Evolutionary conservation across 2,797 vertebrate genomes (phyloP).

Genomic region (Darevskia nairensis): DNA sequence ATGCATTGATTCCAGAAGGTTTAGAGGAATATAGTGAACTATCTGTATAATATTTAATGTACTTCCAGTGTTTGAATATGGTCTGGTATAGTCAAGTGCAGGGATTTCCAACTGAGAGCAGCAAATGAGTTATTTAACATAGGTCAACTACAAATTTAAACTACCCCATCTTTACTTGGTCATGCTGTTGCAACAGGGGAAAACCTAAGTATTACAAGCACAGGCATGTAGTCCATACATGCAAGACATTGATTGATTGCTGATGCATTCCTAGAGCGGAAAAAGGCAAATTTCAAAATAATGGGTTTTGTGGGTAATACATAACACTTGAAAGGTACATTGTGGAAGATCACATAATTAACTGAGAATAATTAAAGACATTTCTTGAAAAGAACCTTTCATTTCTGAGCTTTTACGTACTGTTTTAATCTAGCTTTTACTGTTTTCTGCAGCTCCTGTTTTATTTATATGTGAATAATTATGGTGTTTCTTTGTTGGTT

Average conservation of each 20-base stretch:
- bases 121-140: neutral
- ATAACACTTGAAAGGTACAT: neutral
- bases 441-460: neutral
- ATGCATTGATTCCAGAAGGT: neutral
- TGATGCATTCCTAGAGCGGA: neutral
- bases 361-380: neutral
- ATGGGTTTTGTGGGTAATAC: neutral
- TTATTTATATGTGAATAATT: neutral
- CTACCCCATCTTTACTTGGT: neutral
- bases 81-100: slow-evolving; percentile 16
- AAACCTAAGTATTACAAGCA: neutral
- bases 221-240: neutral
- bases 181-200: neutral
- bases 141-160: slow-evolving; percentile 31
- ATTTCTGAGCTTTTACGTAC: neutral
- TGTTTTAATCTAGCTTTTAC: neutral
- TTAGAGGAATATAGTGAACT: neutral
- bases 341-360: neutral
- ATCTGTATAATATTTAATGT: slow-evolving; percentile 1
- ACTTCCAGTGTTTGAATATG: slow-evolving; percentile 5
- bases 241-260: neutral
- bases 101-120: slow-evolving; percentile 13
- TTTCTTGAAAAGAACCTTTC: slow-evolving; percentile 1
- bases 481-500: neutral
- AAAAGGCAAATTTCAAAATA: neutral